Evolutionary conservation across 1,140 invertebrate species (phyloP).

Genomic region (Augochlora pura): DNA sequence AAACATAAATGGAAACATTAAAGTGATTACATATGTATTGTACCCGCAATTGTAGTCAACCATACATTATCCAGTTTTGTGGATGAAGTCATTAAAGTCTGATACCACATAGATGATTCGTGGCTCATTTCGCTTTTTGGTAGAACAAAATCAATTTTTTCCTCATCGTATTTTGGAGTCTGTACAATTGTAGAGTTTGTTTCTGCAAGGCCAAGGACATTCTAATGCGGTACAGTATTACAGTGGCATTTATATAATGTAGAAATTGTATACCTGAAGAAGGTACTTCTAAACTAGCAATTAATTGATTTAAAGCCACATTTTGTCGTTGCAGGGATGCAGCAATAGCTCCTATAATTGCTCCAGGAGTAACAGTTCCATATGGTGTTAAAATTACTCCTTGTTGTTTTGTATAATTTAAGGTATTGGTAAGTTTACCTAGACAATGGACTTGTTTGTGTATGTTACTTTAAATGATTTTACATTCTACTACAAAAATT

Average conservation of each 20-base stretch:
- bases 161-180: conserved; percentile 41
- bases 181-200: conserved; percentile 23
- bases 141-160: conserved; percentile 63
- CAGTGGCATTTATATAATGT: background rate
- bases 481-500: conserved; percentile 22
- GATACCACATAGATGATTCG: conserved; percentile 64
- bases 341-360: conserved; percentile 82
- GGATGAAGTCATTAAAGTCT: conserved; percentile 40
- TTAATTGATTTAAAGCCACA: conserved; percentile 71
- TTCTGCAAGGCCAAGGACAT: conserved; percentile 9
- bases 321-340: conserved; percentile 82
- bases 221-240: background rate
- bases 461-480: background rate
- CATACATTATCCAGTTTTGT: conserved; percentile 81
- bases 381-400: conserved; percentile 82
- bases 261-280: conserved; percentile 7
- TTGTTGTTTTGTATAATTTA: conserved; percentile 82
- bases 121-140: conserved; percentile 57
- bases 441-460: conserved; percentile 1
- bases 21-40: conserved; percentile 22
- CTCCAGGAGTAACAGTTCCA: conserved; percentile 82
- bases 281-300: background rate
- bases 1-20: background rate
- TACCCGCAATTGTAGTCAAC: conserved; percentile 83
- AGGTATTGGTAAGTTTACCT: conserved; percentile 56